Base-by-base conservation (phyloP, 2,888 invertebrate genomes). In the Megastigmus dorsalis region DNA sequence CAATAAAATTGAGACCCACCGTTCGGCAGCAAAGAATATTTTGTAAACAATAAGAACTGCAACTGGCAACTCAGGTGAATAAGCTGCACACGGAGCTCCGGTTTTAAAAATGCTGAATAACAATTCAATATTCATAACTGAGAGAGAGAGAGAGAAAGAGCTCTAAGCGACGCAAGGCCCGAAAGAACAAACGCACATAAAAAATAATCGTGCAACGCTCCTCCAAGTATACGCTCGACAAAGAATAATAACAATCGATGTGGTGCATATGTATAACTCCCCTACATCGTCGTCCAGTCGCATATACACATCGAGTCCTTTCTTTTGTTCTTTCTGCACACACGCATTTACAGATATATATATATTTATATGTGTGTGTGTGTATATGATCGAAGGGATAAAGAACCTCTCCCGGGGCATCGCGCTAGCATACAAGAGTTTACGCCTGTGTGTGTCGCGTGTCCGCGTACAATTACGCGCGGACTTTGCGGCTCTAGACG, bases 391-490 rank as follows among this genome's bases (percentile, higher is more conserved):
- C 30, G 33, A 33, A 48, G 33, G 62, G 45, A n/a, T 30, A 48
- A 48, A 10, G 62, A 59, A 38, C 36, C 60, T 41, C 33, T 33
- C 60, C 10, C n/a, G n/a, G n/a, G n/a, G n/a, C n/a, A 13, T 41
- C 50, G 36, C 30, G 13, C n/a, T 36, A 54, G 38, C 20, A n/a
- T n/a, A n/a, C n/a, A n/a, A n/a, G n/a, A n/a, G n/a, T n/a, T n/a
- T 38, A 26, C 66, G 41, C 54, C 38, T 52, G n/a, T 13, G 33
- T 28, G 15, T n/a, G 41, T 72, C 45, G 73, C 73, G 73, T 73
- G 73, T 60, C 33, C 52, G 28, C 45, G 10, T 20, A 33, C 63
- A 74, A 74, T 74, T 74, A 74, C 55, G n/a, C 26, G 4, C 18
- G 26, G 20, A 20, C 23, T 50, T 9, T 20, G n/a, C 28, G 13